Conservation (phyloP, 2,113 vertebrate species). For the Apistogramma diplotaenia region DNA sequence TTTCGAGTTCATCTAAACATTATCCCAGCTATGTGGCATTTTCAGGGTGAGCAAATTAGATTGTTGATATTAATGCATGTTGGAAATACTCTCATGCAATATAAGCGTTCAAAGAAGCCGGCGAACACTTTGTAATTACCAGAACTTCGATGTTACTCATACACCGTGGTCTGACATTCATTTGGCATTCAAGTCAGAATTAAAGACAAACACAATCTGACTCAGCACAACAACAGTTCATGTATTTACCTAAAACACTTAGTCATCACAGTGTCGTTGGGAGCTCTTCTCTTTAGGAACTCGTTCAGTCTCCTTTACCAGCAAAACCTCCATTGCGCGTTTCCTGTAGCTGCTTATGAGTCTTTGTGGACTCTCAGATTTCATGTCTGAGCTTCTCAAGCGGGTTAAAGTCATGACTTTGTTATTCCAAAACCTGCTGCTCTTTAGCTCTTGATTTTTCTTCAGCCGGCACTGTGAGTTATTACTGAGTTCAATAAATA, state of each 20-base stretch:
- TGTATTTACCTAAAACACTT: neutral
- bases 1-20: neutral
- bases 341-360: neutral
- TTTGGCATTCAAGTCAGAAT: neutral
- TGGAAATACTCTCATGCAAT: neutral
- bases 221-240: neutral
- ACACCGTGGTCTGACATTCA: neutral
- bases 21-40: neutral
- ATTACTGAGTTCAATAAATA: neutral
- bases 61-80: neutral
- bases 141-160: neutral
- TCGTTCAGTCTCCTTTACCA: neutral
- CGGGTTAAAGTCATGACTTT: neutral
- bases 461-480: neutral
- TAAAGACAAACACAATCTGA: neutral
- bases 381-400: neutral
- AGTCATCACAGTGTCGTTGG: neutral
- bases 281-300: neutral
- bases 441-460: neutral
- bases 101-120: neutral
- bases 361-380: neutral
- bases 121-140: neutral
- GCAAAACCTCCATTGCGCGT: neutral
- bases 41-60: neutral
- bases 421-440: neutral